Conservation (phyloP, 2,888 invertebrate species). For the Epinotia brunnichana region DNA sequence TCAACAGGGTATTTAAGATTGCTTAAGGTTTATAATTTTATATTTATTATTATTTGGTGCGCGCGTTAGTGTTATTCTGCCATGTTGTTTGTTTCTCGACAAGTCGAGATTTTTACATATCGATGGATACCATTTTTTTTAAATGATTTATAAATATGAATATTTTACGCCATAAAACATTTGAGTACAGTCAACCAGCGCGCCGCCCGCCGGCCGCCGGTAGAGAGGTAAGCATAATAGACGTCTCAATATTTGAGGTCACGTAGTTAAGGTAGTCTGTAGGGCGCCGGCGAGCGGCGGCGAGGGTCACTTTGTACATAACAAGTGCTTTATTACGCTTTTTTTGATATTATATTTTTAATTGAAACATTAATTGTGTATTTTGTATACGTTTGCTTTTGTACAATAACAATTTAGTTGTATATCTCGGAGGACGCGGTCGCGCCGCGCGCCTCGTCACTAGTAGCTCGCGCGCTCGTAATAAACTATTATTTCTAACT, state of each 20-base stretch:
- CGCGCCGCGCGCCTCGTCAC: conserved; percentile 6
- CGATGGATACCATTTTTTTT: conserved; percentile 34
- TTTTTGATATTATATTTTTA: conserved; percentile 72
- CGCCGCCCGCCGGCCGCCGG: background rate
- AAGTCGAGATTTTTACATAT: conserved; percentile 26
- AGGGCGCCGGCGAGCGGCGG: conserved; percentile 27
- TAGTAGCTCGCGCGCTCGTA: background rate
- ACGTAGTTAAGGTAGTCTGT: conserved; percentile 15
- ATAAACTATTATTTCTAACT: background rate
- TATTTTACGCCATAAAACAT: conserved; percentile 41
- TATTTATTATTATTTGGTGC: conserved; percentile 74
- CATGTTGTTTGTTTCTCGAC: conserved; percentile 48
- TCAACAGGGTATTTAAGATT: conserved; percentile 84
- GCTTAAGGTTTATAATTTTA: conserved; percentile 81
- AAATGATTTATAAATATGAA: conserved; percentile 37
- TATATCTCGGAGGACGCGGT: conserved; percentile 31
- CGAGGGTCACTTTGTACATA: conserved; percentile 66
- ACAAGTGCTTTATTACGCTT: conserved; percentile 80
- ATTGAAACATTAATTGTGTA: conserved; percentile 56
- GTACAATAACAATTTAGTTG: conserved; percentile 52
- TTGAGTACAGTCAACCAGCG: conserved; percentile 40
- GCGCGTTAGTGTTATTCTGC: conserved; percentile 63
- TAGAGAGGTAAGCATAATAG: background rate
- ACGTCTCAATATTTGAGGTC: conserved; percentile 14
- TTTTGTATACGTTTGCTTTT: conserved; percentile 66